Evolutionary conservation across 2,888 invertebrate genomes (phyloP).

Genomic region (Melieria omissa): DNA sequence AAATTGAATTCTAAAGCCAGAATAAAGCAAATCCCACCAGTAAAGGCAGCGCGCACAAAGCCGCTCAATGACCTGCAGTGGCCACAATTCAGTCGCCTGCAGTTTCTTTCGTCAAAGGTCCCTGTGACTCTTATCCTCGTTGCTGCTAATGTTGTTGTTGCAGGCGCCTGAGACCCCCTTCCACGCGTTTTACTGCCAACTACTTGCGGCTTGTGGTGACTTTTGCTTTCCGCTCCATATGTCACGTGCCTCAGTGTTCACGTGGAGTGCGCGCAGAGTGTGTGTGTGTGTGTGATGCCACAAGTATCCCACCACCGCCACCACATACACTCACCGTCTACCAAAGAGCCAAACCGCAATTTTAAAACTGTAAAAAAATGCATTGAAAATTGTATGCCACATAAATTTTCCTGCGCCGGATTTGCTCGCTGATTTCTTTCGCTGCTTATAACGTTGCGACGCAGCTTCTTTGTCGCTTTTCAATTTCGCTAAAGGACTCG

Average conservation of each 20-base stretch:
- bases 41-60: too few species aligned
- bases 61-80: too few species aligned
- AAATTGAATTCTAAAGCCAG: too few species aligned
- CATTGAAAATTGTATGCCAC: conserved; percentile 63
- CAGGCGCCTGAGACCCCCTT: neutral
- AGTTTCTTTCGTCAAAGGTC: neutral
- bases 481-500: too few species aligned
- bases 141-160: neutral
- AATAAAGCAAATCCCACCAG: too few species aligned
- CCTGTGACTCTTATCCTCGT: neutral
- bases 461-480: too few species aligned
- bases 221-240: conserved; percentile 5
- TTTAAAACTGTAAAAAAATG: conserved; percentile 50
- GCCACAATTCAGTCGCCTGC: too few species aligned
- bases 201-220: neutral
- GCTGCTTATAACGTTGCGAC: too few species aligned
- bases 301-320: too few species aligned
- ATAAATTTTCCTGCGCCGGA: conserved; percentile 52
- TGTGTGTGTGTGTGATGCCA: neutral
- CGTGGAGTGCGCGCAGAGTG: neutral
- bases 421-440: too few species aligned
- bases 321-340: neutral
- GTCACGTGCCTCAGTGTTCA: neutral
- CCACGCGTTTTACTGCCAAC: neutral
- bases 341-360: conserved; percentile 12